Base-by-base conservation (phyloP, 1,140 invertebrate genomes). In the Platorchestia sp. region DNA sequence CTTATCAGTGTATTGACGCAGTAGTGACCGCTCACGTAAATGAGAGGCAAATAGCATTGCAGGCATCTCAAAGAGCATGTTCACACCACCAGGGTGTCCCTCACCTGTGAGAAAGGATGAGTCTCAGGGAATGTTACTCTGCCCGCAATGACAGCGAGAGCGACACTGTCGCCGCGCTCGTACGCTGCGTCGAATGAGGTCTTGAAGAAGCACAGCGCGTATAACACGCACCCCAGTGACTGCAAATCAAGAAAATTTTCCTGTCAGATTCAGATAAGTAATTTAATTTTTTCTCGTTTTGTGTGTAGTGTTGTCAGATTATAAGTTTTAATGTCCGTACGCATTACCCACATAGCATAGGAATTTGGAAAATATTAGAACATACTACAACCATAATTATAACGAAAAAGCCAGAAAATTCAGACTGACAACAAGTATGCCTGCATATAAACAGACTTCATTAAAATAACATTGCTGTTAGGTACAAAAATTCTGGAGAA, bases 101-200 rank as follows among this genome's bases (percentile, higher is more conserved):
- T 86, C 96, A 97, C 96, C 95, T 98, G 97, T 89, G 97, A 97
- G 97, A 98, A 98, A 42, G 98, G 98, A 44, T 96, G 98, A 97
- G 97, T 98, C 97, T 97, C 98, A 97, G 75, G 98, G 98, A 97
- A 98, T 98, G 97, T 97, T 97, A 40, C 98, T 97, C 96, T 98
- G 89, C 98, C 98, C 97, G 98, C 98, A 53, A 98, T 98, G 5
- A 98, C 98, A 95, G 98, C 98, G 95, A 99, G 97, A 45, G 98
- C 98, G 7, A 99, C 98, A 96, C 98, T 99, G 97, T 99, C 98
- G 5, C 99, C 98, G 96, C 98, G 97, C 97, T 99, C 98, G 97
- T 99, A 98, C 36, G 98, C 98, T 44, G 98, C 97, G 97, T 99
- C 98, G 97, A 98, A 99, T 0, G 99, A 99, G 53, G 98, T 98